Base-by-base conservation (phyloP, 2,797 vertebrate genomes). In the Fundulus diaphanus region DNA sequence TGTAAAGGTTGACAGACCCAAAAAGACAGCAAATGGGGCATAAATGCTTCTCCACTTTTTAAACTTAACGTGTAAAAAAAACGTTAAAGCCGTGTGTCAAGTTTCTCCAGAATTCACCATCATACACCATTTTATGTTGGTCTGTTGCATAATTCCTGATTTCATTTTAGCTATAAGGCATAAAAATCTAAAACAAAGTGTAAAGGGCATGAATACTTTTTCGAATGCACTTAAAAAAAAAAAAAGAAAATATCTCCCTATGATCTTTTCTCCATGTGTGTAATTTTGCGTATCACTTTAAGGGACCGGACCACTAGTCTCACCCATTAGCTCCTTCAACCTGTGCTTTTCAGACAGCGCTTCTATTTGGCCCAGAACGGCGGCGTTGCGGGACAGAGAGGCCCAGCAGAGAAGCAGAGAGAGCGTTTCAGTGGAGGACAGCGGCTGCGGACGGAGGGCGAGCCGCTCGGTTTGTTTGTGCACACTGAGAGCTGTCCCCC, bases 371-470 rank as follows among this genome's bases (percentile, higher is more conserved):
- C 91, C 79, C 3, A 96, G 94, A 20, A 98, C 93, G 0, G 81
- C 37, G 8, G 68, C 35, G 72, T 96, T 93, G 40, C 70, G 92
- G 61, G 90, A 85, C 0, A 96, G 35, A 8, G 94, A 74, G 74
- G 96, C 96, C 97, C 97, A 99, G 84, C 94, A 95, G 13, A 94
- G 93, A 68, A 99, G 93, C 82, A 98, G 93, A 18, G 94, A 0
- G 20, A 99, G 95, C 4, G 90, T 82, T 1, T 97, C 95, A 6
- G 75, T 83, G 76, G 85, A 89, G 27, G 97, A 96, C 8, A 98
- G 92, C 0, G 92, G 66, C 0, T 92, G 85, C 7, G 95, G 91
- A 0, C 89, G 96, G 33, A 97, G 88, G 0, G 93, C 92, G 70
- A 96, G 90, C 56, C 95, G 85, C 56, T 90, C 86, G 35, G 94